phyloP scores from a whole-genome alignment of 2,888 invertebrate species.

The Ochropleura leucogaster region DNA sequence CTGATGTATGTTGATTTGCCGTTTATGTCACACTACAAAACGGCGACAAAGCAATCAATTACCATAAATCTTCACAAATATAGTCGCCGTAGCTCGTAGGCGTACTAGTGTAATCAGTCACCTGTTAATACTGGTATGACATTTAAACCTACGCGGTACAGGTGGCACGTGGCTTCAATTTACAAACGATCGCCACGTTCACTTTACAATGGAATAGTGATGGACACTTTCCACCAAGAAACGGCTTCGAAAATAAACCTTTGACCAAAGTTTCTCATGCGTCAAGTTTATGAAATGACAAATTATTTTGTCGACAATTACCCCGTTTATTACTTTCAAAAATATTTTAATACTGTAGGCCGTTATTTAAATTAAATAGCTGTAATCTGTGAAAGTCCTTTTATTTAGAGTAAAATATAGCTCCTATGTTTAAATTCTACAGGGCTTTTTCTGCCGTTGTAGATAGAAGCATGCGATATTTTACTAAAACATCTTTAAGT shows the following conservation, averaged over 20 bases:
- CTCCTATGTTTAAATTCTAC: too few relatives aligned
- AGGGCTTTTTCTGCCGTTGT: background rate
- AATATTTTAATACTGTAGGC: background rate
- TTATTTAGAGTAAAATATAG: too few relatives aligned
- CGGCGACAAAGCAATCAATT: conserved; percentile 10
- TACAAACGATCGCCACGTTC: conserved; percentile 15
- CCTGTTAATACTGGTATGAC: conserved; percentile 40
- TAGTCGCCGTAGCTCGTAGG: conserved; percentile 17
- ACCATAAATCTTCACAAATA: conserved; percentile 24
- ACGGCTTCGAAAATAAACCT: background rate
- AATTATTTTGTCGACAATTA: background rate
- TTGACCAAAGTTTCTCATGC: background rate
- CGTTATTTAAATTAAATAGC: too few relatives aligned
- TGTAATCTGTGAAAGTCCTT: too few relatives aligned
- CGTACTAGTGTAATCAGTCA: conserved; percentile 40
- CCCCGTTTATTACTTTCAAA: background rate
- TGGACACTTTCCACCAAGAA: conserved; percentile 7
- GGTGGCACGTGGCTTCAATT: conserved; percentile 36
- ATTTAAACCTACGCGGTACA: conserved; percentile 54
- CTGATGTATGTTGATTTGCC: background rate
- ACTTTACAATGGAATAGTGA: background rate
- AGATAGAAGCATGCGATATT: background rate
- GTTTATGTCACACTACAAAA: background rate
- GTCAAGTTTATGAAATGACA: background rate
- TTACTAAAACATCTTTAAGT: background rate